These are phyloP conservation scores for Eremobia ochroleuca DNA, from an alignment of 2,888 invertebrate species.

Conservation along the genomic window DNA sequence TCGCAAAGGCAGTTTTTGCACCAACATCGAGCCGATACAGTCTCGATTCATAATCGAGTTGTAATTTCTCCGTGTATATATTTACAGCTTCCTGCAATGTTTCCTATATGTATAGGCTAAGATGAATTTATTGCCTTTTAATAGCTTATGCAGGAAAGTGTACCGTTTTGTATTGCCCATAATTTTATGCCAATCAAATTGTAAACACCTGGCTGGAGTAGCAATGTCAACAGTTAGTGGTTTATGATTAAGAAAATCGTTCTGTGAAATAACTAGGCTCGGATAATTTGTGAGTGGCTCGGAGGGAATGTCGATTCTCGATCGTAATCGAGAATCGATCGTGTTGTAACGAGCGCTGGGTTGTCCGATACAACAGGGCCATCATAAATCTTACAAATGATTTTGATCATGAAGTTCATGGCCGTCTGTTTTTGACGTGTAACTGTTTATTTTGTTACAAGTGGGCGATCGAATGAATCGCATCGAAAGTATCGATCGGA, in stretches of 20 bases:
- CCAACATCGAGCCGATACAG: constrained; percentile 65
- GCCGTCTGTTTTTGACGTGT: constrained; percentile 72
- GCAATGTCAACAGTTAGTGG: constrained; percentile 60
- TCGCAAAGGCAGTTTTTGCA: constrained; percentile 75
- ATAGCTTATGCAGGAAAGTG: constrained; percentile 78
- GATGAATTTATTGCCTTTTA: constrained; percentile 82
- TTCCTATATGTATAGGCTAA: constrained; percentile 70
- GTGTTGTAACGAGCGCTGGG: constrained; percentile 57
- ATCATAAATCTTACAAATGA: constrained; percentile 73
- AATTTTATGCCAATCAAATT: constrained; percentile 78
- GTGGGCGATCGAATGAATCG: constrained; percentile 78
- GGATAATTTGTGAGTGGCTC: constrained; percentile 52
- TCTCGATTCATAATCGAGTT: constrained; percentile 77
- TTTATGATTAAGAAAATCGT: constrained; percentile 59
- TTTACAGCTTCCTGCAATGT: constrained; percentile 76
- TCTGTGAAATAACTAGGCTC: constrained; percentile 42
- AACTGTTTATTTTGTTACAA: constrained; percentile 76
- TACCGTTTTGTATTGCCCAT: constrained; percentile 76
- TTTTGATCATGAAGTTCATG: constrained; percentile 79
- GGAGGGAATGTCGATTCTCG: constrained; percentile 39
- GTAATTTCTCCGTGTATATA: constrained; percentile 77
- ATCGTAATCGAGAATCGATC: constrained; percentile 59
- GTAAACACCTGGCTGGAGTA: constrained; percentile 60
- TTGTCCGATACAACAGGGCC: constrained; percentile 64
- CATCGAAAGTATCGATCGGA: constrained; percentile 79